These are phyloP conservation scores for Temnothorax nylanderi DNA, from an alignment of 1,140 invertebrate species.

Conservation along the genomic window DNA sequence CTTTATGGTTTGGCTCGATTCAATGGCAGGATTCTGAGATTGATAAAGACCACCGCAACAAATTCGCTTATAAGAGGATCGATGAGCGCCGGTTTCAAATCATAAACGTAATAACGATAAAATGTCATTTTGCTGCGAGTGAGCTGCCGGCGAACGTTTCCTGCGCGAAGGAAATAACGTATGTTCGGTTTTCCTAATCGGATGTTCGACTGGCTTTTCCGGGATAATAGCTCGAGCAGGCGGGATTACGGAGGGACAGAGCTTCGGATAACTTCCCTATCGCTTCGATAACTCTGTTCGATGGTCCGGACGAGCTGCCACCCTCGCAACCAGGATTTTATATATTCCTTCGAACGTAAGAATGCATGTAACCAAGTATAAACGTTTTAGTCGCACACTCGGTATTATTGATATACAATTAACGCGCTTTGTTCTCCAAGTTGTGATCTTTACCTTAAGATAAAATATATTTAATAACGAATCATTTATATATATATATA, in stretches of 20 bases:
- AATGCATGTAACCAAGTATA: conserved; percentile 13
- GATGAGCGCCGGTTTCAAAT: conserved; percentile 55
- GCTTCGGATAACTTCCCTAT: conserved; percentile 68
- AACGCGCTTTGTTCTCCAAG: not conserved
- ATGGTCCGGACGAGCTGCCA: conserved; percentile 71
- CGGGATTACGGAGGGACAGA: conserved; percentile 73
- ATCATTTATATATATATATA: not conserved
- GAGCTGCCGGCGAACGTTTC: conserved; percentile 10
- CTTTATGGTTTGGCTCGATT: conserved; percentile 21
- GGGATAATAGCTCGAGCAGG: conserved; percentile 73
- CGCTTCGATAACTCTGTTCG: conserved; percentile 75
- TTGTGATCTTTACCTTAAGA: not conserved
- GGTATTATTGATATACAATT: conserved; percentile 25
- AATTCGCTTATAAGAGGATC: conserved; percentile 69
- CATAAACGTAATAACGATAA: conserved; percentile 73
- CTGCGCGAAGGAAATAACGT: conserved; percentile 72
- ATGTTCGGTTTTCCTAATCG: conserved; percentile 77
- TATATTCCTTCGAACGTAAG: conserved; percentile 27
- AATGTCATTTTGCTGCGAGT: conserved; percentile 65
- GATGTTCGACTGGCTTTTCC: conserved; percentile 75
- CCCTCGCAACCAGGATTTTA: conserved; percentile 53
- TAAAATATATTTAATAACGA: not conserved
- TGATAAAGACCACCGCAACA: conserved; percentile 52
- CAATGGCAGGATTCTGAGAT: conserved; percentile 35
- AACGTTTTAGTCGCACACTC: not conserved